phyloP scores from a whole-genome alignment of 1,140 invertebrate species.

The Drosophila bocqueti region DNA sequence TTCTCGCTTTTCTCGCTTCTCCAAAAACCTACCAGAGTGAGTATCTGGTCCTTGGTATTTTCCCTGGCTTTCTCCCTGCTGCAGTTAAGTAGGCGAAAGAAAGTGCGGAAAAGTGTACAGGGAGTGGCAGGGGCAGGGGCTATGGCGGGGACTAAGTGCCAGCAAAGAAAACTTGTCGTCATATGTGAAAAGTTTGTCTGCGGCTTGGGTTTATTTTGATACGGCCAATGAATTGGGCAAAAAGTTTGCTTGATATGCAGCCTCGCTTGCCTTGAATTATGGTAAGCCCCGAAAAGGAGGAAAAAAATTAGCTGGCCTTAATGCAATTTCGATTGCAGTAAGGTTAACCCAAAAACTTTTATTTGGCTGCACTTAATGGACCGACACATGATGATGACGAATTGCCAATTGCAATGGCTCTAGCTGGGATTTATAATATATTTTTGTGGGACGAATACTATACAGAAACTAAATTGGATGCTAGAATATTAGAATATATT shows the following conservation, averaged over 20 bases:
- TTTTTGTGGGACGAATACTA: neutral
- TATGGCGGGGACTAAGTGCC: slow-evolving; percentile 25
- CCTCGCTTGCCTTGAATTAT: slow-evolving; percentile 54
- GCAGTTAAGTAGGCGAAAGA: slow-evolving; percentile 72
- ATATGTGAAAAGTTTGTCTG: slow-evolving; percentile 81
- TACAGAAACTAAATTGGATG: neutral
- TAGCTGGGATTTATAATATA: neutral
- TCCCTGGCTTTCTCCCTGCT: slow-evolving; percentile 31
- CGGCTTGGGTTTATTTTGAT: slow-evolving; percentile 72
- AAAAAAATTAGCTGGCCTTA: slow-evolving; percentile 43
- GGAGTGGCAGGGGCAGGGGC: neutral
- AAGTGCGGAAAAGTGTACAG: slow-evolving; percentile 33
- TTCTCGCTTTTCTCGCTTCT: slow-evolving; percentile 35
- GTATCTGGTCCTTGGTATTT: slow-evolving; percentile 18
- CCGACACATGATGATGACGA: slow-evolving; percentile 20
- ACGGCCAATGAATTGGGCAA: slow-evolving; percentile 71
- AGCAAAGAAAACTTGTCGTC: slow-evolving; percentile 74
- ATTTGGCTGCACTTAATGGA: slow-evolving; percentile 30
- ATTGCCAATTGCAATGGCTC: slow-evolving; percentile 1
- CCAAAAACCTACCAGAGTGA: slow-evolving; percentile 5
- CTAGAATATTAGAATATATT: too few species aligned
- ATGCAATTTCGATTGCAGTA: slow-evolving; percentile 48
- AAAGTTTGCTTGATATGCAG: slow-evolving; percentile 62
- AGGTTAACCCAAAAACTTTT: slow-evolving; percentile 22
- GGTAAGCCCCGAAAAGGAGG: slow-evolving; percentile 25